These are phyloP conservation scores for Oreonectes daqikongensis DNA, from an alignment of 2,797 vertebrate species.

Conservation along the genomic window DNA sequence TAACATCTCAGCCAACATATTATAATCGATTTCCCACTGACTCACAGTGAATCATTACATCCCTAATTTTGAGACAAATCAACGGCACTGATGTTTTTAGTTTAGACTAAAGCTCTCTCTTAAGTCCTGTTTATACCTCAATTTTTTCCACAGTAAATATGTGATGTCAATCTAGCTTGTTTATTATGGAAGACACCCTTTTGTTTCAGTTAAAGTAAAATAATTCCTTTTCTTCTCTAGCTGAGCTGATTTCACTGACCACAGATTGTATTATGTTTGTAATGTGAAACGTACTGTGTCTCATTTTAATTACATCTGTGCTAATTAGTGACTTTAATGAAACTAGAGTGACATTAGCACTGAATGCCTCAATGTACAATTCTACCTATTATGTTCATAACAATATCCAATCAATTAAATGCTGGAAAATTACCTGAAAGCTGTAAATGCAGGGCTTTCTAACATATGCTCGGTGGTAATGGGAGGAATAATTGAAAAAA, in stretches of 20 bases:
- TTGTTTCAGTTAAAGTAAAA: background rate
- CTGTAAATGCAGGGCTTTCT: slow-evolving; percentile 59
- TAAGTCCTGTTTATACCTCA: no score
- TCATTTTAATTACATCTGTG: slow-evolving; percentile 58
- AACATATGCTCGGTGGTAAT: slow-evolving; percentile 14
- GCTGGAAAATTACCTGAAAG: slow-evolving; percentile 54
- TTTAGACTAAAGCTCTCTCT: no score
- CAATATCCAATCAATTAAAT: slow-evolving; percentile 67
- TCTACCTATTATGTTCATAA: slow-evolving; percentile 62
- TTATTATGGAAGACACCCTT: background rate
- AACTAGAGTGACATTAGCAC: slow-evolving; percentile 51
- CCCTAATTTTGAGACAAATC: no score
- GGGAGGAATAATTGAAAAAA: slow-evolving; percentile 19
- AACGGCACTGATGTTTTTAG: no score
- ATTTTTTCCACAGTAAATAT: no score
- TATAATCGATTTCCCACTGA: no score
- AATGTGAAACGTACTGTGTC: slow-evolving; percentile 37
- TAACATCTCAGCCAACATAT: no score
- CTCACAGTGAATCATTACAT: no score
- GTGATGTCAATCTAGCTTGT: background rate
- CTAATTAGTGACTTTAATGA: slow-evolving; percentile 53
- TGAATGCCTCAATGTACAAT: slow-evolving; percentile 47
- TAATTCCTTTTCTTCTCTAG: background rate
- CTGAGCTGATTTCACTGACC: slow-evolving; percentile 22
- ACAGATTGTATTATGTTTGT: slow-evolving; percentile 24